Evolutionary conservation across 1,140 invertebrate species (phyloP).

Genomic region (Drosophila melanogaster): Release_6_plus_ISO1_MT NT_033779.5:3104001-3104500

Average conservation of each 20-base stretch:
- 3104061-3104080: slow-evolving; percentile 48
- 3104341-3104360: slow-evolving; percentile 8
- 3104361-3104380: slow-evolving; percentile 79
- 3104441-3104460: slow-evolving; percentile 30
- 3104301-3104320: slow-evolving; percentile 51
- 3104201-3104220: slow-evolving; percentile 51
- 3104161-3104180: slow-evolving; percentile 17
- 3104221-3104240: slow-evolving; percentile 70
- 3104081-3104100: slow-evolving; percentile 28
- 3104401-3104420: slow-evolving; percentile 17
- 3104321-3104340: slow-evolving; percentile 19
- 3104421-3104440: slow-evolving; percentile 33
- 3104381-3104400: slow-evolving; percentile 45
- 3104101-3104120: slow-evolving; percentile 66
- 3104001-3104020: slow-evolving; percentile 46
- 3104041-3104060: slow-evolving; percentile 61
- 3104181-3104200: slow-evolving; percentile 49
- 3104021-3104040: slow-evolving; percentile 32
- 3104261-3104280: slow-evolving; percentile 56
- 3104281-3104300: slow-evolving; percentile 45
- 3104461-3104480: slow-evolving; percentile 45
- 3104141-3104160: slow-evolving; percentile 7
- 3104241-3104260: slow-evolving; percentile 65
- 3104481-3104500: slow-evolving; percentile 49
- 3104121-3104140: slow-evolving; percentile 59